A percentile compares a stretch with the other conserved stretches of the same genome.
Conservation (phyloP, 2,113 vertebrate genomes). For the Colistium nudipinnis region DNA sequence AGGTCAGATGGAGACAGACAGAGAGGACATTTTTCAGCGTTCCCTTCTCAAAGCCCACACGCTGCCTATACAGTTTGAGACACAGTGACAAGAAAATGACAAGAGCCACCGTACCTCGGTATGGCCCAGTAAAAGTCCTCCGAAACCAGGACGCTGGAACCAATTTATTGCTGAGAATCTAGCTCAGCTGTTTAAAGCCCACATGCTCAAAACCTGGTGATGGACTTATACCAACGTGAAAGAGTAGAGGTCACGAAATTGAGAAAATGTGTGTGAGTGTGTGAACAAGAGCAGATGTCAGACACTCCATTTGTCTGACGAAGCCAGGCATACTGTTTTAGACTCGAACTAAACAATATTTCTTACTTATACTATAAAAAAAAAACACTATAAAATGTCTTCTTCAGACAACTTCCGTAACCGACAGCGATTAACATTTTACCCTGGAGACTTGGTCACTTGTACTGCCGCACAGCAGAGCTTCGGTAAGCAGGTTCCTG, state of each 20-base stretch:
- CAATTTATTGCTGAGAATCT: conserved; percentile 27
- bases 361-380: no score
- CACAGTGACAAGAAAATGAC: conserved; percentile 9
- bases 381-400: no score
- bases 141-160: conserved; percentile 12
- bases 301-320: background rate
- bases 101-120: conserved; percentile 1
- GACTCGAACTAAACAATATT: no score
- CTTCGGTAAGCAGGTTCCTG: conserved; percentile 9
- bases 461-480: background rate
- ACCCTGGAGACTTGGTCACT: background rate
- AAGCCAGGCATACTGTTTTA: background rate
- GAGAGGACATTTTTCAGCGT: conserved; percentile 34
- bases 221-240: background rate
- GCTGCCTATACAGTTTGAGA: conserved; percentile 18
- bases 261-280: conserved; percentile 5
- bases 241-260: conserved; percentile 1
- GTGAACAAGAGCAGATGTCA: conserved; percentile 23
- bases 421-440: background rate
- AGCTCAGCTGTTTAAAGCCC: background rate
- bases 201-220: conserved; percentile 12
- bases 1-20: conserved; percentile 50
- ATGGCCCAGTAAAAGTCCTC: conserved; percentile 17
- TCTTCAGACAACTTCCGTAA: no score
- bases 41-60: conserved; percentile 11